phyloP scores from a whole-genome alignment of 2,888 invertebrate species.

The Amitus sp. region DNA sequence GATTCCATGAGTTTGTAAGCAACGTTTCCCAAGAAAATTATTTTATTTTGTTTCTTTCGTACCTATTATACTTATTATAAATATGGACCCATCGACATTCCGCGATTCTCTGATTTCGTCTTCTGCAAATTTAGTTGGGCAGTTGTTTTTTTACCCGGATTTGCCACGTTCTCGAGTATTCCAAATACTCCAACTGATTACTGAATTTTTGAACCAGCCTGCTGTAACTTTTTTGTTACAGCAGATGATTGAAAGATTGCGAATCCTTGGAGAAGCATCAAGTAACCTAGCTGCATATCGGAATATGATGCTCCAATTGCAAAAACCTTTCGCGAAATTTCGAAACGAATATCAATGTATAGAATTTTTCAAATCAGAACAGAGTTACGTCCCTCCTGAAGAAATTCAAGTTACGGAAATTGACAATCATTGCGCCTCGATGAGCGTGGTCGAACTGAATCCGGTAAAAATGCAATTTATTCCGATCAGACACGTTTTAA shows the following conservation, averaged over 20 bases:
- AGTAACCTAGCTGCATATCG: conserved; percentile 15
- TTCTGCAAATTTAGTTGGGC: conserved; percentile 8
- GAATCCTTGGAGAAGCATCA: conserved; percentile 9
- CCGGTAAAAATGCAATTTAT: conserved; percentile 19
- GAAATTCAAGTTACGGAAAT: conserved; percentile 21
- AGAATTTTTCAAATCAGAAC: conserved; percentile 6
- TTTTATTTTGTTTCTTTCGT: not conserved
- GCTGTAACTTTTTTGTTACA: not conserved
- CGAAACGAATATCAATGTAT: conserved; percentile 10
- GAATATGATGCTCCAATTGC: conserved; percentile 11
- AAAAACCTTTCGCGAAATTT: conserved; percentile 16
- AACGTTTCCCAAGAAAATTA: conserved; percentile 2
- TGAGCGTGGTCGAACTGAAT: not conserved
- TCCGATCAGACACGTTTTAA: conserved; percentile 19
- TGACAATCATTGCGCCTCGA: too few species aligned
- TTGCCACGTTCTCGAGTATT: not conserved
- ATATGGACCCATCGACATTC: conserved; percentile 9
- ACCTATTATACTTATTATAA: conserved; percentile 1
- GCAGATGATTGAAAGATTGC: conserved; percentile 13
- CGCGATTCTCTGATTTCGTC: not conserved
- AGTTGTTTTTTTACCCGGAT: conserved; percentile 5
- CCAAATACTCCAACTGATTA: too few species aligned
- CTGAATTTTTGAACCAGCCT: too few species aligned
- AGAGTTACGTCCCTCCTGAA: conserved; percentile 15
- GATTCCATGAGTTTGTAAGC: too few species aligned